Evolutionary conservation across 2,888 invertebrate species (phyloP).

Genomic region (Lepidonotus clava): DNA sequence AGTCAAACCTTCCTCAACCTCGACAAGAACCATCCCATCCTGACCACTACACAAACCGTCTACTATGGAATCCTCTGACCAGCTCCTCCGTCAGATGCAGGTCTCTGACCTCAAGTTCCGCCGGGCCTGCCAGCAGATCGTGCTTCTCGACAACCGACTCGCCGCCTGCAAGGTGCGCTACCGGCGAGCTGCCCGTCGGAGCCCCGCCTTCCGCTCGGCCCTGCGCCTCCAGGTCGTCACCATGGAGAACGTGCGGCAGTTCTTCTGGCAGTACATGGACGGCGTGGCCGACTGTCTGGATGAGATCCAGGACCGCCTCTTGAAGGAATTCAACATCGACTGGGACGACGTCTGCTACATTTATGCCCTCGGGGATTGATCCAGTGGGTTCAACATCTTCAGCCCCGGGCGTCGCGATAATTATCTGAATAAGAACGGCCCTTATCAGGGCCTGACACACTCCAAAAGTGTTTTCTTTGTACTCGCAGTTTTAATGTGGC

Average conservation of each 20-base stretch:
- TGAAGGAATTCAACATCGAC: neutral
- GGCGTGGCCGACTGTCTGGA: neutral
- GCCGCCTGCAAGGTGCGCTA: neutral
- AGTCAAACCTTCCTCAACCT: no score
- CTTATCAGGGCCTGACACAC: no score
- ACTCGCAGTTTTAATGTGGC: no score
- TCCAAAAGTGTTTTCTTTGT: no score
- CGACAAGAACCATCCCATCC: no score
- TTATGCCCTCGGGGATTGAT: no score
- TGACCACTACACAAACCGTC: no score
- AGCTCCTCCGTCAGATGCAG: neutral
- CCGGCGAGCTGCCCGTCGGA: neutral
- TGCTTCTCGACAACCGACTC: neutral
- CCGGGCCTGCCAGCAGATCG: neutral
- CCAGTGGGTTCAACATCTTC: no score
- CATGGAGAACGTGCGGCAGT: neutral
- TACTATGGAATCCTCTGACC: no score
- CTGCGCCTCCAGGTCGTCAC: neutral
- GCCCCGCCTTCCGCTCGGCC: neutral
- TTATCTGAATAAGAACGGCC: no score
- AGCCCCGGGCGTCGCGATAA: no score
- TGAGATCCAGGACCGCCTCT: neutral
- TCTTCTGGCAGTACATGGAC: slow-evolving; percentile 9
- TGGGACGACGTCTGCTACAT: neutral
- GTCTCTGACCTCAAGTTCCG: neutral